These are phyloP conservation scores for Acanthurus leucopareius DNA, from an alignment of 2,797 vertebrate species.

Conservation along the genomic window DNA sequence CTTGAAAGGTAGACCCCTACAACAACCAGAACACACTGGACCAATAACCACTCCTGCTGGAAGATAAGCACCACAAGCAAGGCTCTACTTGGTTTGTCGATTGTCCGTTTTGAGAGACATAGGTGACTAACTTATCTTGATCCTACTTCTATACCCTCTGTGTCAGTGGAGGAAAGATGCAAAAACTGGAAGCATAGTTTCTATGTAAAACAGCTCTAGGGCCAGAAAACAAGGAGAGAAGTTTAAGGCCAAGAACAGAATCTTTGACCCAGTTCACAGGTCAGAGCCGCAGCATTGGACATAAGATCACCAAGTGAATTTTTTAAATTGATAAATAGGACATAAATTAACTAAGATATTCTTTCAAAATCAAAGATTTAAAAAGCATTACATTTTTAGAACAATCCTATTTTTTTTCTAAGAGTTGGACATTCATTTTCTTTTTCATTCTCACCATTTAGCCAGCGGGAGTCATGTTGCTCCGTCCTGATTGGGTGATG, in stretches of 20 bases:
- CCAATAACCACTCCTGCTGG: no score
- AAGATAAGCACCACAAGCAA: no score
- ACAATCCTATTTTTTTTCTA: neutral
- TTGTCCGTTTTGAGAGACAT: no score
- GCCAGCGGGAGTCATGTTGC: slow-evolving; percentile 98
- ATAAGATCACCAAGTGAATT: neutral
- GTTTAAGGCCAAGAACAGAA: neutral
- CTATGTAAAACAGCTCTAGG: no score
- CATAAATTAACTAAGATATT: neutral
- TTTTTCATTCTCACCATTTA: slow-evolving; percentile 91
- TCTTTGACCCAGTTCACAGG: neutral
- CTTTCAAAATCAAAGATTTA: neutral
- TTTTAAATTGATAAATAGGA: neutral
- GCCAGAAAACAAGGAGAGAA: no score
- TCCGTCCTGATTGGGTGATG: slow-evolving; percentile 98
- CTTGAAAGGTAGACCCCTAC: no score
- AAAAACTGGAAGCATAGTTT: no score
- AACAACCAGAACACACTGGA: no score
- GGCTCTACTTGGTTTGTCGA: no score
- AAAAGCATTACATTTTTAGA: neutral
- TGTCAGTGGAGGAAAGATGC: no score
- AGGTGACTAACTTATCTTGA: no score
- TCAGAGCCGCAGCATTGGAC: neutral
- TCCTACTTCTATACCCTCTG: no score
- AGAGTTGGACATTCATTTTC: neutral